Evolutionary conservation across 2,797 vertebrate genomes (phyloP), one percentile per base, ranked within the genome.

Genomic region (Gobio occitaniae): DNA sequence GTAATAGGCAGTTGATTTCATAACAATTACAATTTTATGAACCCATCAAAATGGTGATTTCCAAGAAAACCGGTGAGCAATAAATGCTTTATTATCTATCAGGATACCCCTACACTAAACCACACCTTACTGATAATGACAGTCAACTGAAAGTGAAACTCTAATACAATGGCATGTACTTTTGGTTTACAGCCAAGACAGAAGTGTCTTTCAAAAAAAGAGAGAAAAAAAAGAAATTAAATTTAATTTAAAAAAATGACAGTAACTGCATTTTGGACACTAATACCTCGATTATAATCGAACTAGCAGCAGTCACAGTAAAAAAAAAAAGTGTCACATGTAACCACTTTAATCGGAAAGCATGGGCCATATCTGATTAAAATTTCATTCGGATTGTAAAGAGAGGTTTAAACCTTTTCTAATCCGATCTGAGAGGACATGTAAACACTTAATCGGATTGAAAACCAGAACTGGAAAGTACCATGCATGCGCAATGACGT

Each of bases 81-180:
- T 68, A 41, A 71, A n/a, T 0, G 2, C 11, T 80, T 38, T 41
- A 32, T 50, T 12, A 77, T 54, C 29, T 7, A 61, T 15, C 72
- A 56, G n/a, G 36, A 84, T 69, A 54, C 72, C 63, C 47, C 44
- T 41, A 48, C 66, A 70, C 21, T 16, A 79, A 69, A 78, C 66
- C 68, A 71, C 66, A 54, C 41, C 83, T 79, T 47, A 78, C 21
- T 21, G 50, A 79, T 78, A 84, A 84, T 25, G 52, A 29, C 36
- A 70, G 38, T 74, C 41, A 83, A 52, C 83, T 70, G 83, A 84
- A 84, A 78, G 65, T n/a, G 52, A 78, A 84, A 56, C 68, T 65
- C 44, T 50, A 50, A 71, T 13, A 65, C 75, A 65, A 84, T 29
- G 68, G 76, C 29, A 47, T 78, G 52, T 10, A 63, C 19, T 52